These are phyloP conservation scores for Andrena bucephala DNA, from an alignment of 2,888 invertebrate species.

Conservation along the genomic window DNA sequence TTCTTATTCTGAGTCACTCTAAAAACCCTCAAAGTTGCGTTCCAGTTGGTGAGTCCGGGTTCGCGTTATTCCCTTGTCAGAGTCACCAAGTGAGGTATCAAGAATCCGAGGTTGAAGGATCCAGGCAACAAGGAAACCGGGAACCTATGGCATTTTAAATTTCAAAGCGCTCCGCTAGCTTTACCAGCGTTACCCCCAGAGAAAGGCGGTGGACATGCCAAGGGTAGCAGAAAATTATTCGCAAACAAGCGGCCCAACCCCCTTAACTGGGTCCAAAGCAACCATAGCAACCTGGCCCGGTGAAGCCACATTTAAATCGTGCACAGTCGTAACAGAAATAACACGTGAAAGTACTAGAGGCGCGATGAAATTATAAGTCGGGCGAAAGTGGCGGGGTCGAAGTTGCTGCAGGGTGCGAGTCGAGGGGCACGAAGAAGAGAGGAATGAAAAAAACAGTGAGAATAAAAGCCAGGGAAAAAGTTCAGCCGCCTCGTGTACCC, in stretches of 20 bases:
- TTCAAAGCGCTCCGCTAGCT: too few species aligned
- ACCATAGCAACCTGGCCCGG: background rate
- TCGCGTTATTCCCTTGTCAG: background rate
- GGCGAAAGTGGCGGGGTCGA: background rate
- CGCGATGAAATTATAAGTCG: slow-evolving; percentile 32
- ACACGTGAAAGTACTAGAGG: slow-evolving; percentile 9
- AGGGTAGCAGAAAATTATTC: background rate
- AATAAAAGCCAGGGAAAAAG: slow-evolving; percentile 1
- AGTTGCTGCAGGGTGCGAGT: background rate
- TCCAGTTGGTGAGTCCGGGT: too few species aligned
- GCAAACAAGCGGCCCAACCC: background rate
- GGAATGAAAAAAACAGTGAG: background rate
- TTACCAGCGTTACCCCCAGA: too few species aligned
- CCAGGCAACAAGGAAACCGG: background rate
- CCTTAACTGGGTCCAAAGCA: background rate
- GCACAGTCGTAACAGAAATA: slow-evolving; percentile 6
- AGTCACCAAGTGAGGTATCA: background rate
- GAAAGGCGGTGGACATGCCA: background rate
- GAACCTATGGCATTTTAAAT: background rate
- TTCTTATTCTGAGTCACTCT: too few species aligned
- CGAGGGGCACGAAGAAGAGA: background rate
- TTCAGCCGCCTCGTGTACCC: background rate
- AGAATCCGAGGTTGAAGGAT: background rate
- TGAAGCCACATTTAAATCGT: background rate
- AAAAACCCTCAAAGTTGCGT: too few species aligned